Evolutionary conservation across 2,888 invertebrate species (phyloP).

Genomic region (Meandrusa payeni): DNA sequence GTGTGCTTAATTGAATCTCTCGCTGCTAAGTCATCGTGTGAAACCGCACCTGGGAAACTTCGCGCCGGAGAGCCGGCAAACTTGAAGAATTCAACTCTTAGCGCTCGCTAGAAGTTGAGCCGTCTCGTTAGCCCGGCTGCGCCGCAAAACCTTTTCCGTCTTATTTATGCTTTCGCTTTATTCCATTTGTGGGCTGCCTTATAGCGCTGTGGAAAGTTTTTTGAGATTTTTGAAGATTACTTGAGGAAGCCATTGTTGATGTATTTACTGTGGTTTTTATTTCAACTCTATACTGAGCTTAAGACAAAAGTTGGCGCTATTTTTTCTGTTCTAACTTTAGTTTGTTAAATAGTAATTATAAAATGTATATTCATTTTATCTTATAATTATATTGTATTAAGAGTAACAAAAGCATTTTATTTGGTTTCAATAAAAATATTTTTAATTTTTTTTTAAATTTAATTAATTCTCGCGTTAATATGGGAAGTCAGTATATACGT

Average conservation of each 20-base stretch:
- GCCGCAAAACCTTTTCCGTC: conserved; percentile 63
- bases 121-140: conserved; percentile 64
- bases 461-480: no score
- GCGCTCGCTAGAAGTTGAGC: conserved; percentile 48
- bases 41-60: conserved; percentile 50
- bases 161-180: conserved; percentile 73
- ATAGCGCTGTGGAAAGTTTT: conserved; percentile 32
- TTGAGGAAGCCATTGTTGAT: conserved; percentile 17
- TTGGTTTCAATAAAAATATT: no score
- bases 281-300: not conserved
- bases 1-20: conserved; percentile 36
- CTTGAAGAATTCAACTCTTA: conserved; percentile 44
- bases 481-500: no score
- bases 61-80: conserved; percentile 39
- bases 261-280: conserved; percentile 8
- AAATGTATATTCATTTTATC: no score
- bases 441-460: no score
- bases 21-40: conserved; percentile 33
- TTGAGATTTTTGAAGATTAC: conserved; percentile 25
- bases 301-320: no score
- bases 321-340: no score
- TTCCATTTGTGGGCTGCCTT: conserved; percentile 57
- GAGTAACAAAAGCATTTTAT: no score
- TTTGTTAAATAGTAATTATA: no score
- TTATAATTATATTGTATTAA: no score